A percentile compares a stretch with the other conserved stretches of the same genome.
Evolutionary conservation across 2,888 invertebrate genomes (phyloP).

Genomic region (Chloromyia formosa): DNA sequence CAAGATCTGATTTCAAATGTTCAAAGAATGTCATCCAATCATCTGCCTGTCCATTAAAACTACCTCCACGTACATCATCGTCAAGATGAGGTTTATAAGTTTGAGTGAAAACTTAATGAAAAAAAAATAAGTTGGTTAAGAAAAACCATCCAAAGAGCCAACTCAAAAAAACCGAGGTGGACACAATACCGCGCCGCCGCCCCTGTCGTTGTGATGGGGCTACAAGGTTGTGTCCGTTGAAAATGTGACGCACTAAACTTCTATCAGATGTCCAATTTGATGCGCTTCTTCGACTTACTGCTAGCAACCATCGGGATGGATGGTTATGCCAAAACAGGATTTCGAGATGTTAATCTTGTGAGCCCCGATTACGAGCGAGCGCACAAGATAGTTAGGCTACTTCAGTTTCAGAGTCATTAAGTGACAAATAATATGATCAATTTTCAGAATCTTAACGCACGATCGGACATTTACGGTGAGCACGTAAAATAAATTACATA

Average conservation of each 20-base stretch:
- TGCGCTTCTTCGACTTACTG: constrained; percentile 20
- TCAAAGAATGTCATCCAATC: constrained; percentile 43
- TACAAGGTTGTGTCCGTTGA: no score
- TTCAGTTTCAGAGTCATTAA: constrained; percentile 44
- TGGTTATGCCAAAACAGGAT: constrained; percentile 36
- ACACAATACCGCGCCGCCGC: constrained; percentile 16
- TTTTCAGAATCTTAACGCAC: constrained; percentile 49
- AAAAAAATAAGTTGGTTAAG: neutral
- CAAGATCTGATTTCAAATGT: constrained; percentile 42
- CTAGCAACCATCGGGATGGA: constrained; percentile 2
- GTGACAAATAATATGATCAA: constrained; percentile 49
- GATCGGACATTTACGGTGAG: constrained; percentile 37
- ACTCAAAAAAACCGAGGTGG: constrained; percentile 15
- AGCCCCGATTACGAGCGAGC: constrained; percentile 20
- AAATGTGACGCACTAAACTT: constrained; percentile 34
- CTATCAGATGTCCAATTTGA: constrained; percentile 41
- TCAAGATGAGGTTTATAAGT: neutral
- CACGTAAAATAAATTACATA: constrained; percentile 23
- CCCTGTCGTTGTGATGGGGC: neutral
- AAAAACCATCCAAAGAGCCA: neutral
- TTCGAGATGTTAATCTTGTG: constrained; percentile 40
- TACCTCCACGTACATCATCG: constrained; percentile 17
- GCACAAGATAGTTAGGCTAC: constrained; percentile 34
- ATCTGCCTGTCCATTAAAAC: constrained; percentile 33
- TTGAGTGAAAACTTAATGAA: neutral